Evolutionary conservation across 2,113 vertebrate species (phyloP).

Genomic region (Turnix velox): DNA sequence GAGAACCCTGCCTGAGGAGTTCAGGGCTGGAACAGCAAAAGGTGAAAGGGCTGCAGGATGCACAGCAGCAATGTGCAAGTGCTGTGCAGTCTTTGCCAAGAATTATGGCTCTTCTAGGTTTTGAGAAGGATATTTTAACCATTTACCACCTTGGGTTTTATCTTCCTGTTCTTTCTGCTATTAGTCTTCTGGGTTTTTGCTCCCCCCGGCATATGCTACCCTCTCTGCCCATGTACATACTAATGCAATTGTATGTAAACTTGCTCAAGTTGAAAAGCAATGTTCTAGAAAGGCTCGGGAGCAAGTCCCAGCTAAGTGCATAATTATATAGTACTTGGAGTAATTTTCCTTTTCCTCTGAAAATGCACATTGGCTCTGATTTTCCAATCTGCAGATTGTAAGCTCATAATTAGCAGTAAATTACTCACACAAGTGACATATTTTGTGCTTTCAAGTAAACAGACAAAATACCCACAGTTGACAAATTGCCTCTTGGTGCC

Average conservation of each 20-base stretch:
- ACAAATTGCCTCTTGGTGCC: conserved; percentile 67
- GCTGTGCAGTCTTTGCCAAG: background rate
- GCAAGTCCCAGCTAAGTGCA: conserved; percentile 68
- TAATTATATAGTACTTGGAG: conserved; percentile 75
- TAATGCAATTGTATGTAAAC: conserved; percentile 36
- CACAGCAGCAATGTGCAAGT: background rate
- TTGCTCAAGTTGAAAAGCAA: conserved; percentile 39
- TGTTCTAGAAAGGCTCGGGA: conserved; percentile 63
- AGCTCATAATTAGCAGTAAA: conserved; percentile 78
- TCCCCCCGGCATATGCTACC: background rate
- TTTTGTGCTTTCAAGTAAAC: conserved; percentile 80
- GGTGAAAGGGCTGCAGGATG: background rate
- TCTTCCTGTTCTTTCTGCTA: background rate
- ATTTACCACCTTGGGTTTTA: background rate
- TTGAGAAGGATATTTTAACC: background rate
- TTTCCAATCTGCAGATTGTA: conserved; percentile 79
- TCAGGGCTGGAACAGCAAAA: background rate
- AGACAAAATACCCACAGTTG: conserved; percentile 73
- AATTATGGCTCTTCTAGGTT: background rate
- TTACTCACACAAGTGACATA: conserved; percentile 79
- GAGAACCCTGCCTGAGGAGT: background rate
- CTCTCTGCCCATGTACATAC: background rate
- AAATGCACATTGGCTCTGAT: conserved; percentile 75
- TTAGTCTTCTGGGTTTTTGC: background rate
- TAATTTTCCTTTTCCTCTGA: conserved; percentile 79